phyloP scores from a whole-genome alignment of 2,113 vertebrate genomes.

The Sander vitreus region DNA sequence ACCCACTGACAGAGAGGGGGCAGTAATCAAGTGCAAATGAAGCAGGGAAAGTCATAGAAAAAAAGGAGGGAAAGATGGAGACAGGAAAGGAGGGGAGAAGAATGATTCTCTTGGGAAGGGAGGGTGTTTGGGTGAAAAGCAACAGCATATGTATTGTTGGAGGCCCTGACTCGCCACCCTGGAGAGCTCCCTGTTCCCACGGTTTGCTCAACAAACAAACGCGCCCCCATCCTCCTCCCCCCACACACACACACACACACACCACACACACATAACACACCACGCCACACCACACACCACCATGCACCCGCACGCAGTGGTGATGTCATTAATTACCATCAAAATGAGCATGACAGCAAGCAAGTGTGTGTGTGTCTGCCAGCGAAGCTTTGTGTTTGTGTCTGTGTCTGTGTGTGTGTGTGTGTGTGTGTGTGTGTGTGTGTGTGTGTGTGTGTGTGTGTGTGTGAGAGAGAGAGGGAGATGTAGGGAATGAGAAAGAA shows the following conservation, averaged over 20 bases:
- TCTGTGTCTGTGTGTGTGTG: constrained; percentile 73
- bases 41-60: constrained; percentile 60
- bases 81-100: constrained; percentile 61
- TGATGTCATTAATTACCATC: constrained; percentile 91
- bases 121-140: constrained; percentile 86
- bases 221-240: constrained; percentile 41
- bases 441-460: constrained; percentile 45
- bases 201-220: constrained; percentile 87
- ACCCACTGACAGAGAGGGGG: constrained; percentile 74
- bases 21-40: constrained; percentile 68
- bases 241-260: constrained; percentile 31
- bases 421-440: constrained; percentile 45
- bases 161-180: constrained; percentile 86
- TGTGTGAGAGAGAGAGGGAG: constrained; percentile 47
- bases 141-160: constrained; percentile 86
- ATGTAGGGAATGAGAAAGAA: constrained; percentile 70
- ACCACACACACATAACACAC: constrained; percentile 48
- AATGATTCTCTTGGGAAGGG: constrained; percentile 78
- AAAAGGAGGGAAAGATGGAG: constrained; percentile 60
- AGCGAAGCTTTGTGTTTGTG: constrained; percentile 65
- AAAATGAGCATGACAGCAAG: constrained; percentile 86
- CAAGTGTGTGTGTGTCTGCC: constrained; percentile 76
- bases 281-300: constrained; percentile 44
- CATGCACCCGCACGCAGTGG: constrained; percentile 74
- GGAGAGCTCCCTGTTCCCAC: constrained; percentile 87